phyloP scores from a whole-genome alignment of 2,797 vertebrate species.

The Iguana delicatissima region DNA sequence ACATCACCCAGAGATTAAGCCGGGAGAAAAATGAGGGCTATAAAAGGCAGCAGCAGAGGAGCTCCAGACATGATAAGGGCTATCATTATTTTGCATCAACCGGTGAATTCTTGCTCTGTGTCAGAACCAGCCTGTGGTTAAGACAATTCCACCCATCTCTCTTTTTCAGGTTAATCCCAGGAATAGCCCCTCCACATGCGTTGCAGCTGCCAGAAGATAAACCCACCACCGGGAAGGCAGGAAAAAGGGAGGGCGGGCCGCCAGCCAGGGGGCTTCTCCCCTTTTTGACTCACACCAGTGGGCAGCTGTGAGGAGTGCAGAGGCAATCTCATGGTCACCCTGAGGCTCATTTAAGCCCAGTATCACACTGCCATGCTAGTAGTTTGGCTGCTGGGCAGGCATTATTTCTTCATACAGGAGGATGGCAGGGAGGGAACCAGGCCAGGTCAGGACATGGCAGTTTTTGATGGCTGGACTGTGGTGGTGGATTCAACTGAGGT shows the following conservation, averaged over 20 bases:
- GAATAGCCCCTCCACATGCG: background rate
- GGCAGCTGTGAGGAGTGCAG: background rate
- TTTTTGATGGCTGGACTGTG: background rate
- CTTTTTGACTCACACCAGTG: too few relatives aligned
- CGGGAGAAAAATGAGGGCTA: background rate
- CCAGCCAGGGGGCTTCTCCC: background rate
- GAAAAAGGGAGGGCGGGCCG: background rate
- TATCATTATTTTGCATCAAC: constrained; percentile 7
- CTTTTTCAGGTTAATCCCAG: constrained; percentile 30
- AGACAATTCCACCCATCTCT: background rate
- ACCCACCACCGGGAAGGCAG: background rate
- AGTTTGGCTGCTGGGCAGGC: background rate
- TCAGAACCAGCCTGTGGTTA: background rate
- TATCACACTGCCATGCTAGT: background rate
- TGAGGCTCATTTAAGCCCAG: background rate
- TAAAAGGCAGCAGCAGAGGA: background rate
- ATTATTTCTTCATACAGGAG: background rate
- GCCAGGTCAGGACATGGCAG: too few relatives aligned
- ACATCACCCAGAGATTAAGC: background rate
- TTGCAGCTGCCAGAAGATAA: background rate
- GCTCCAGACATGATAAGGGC: background rate
- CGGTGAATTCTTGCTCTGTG: background rate
- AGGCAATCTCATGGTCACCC: background rate
- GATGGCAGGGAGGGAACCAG: background rate
- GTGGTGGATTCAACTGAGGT: too few relatives aligned